A percentile compares a stretch with the other conserved stretches of the same genome.
These are phyloP conservation scores for Laodelphax striatellus DNA, from an alignment of 1,140 invertebrate genomes.

Conservation along the genomic window DNA sequence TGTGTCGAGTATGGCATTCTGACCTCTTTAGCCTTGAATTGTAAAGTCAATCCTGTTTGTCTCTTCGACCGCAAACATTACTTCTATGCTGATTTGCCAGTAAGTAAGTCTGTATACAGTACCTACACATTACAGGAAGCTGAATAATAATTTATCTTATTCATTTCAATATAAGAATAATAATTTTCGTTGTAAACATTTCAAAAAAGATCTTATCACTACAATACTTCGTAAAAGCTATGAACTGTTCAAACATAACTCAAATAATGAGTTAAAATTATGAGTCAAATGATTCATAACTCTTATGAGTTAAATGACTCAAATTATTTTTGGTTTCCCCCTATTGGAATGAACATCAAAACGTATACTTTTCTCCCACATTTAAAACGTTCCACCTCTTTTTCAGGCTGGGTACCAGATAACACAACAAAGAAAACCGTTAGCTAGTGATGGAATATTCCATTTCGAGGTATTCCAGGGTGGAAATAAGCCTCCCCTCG, in stretches of 20 bases:
- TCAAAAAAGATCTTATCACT: too few relatives aligned
- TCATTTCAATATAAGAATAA: not conserved
- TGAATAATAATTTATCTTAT: not conserved
- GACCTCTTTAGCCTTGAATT: slow-evolving; percentile 78
- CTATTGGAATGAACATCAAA: too few relatives aligned
- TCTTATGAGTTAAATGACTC: too few relatives aligned
- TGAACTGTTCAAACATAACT: too few relatives aligned
- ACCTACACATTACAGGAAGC: not conserved
- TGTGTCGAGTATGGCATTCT: slow-evolving; percentile 82
- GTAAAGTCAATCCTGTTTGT: slow-evolving; percentile 67
- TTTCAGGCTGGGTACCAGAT: slow-evolving; percentile 92
- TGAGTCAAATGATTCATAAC: too few relatives aligned
- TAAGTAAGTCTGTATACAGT: too few relatives aligned
- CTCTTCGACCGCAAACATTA: slow-evolving; percentile 97
- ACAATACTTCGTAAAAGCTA: too few relatives aligned
- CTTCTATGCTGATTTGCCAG: slow-evolving; percentile 95
- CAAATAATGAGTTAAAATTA: too few relatives aligned
- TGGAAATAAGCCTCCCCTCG: slow-evolving; percentile 49
- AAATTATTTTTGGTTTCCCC: too few relatives aligned
- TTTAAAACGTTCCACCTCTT: too few relatives aligned
- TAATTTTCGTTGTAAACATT: too few relatives aligned
- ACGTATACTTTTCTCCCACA: too few relatives aligned
- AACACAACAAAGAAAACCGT: slow-evolving; percentile 81
- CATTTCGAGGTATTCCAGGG: slow-evolving; percentile 67
- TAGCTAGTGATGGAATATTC: slow-evolving; percentile 75